These are phyloP conservation scores for Plagodis dolabraria DNA, from an alignment of 2,888 invertebrate species.

Conservation along the genomic window DNA sequence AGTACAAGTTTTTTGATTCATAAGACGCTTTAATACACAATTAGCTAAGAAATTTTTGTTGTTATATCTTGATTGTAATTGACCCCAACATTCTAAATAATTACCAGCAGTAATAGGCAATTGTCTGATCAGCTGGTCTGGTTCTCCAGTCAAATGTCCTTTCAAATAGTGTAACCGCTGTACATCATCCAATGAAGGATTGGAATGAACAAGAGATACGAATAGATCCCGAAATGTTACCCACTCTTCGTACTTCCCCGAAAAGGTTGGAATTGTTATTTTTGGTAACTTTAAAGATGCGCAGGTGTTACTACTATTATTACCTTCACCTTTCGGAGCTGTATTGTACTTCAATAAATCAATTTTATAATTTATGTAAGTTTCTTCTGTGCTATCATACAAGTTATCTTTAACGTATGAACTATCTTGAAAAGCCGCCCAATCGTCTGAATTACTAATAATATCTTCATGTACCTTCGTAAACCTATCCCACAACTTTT, in stretches of 20 bases:
- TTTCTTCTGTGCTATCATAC: background rate
- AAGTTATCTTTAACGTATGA: background rate
- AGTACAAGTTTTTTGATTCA: background rate
- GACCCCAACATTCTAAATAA: slow-evolving; percentile 10
- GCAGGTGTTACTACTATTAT: background rate
- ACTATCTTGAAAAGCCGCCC: too few relatives aligned
- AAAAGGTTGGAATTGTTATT: slow-evolving; percentile 9
- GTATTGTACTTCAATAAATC: background rate
- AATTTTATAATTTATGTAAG: background rate
- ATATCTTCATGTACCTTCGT: too few relatives aligned
- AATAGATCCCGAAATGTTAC: slow-evolving; percentile 12
- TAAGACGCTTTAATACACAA: too few relatives aligned
- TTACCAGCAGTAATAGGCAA: slow-evolving; percentile 10
- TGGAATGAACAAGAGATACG: slow-evolving; percentile 12
- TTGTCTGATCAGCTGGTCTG: slow-evolving; percentile 8
- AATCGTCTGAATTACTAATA: too few relatives aligned
- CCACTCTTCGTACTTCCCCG: slow-evolving; percentile 18
- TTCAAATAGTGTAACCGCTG: slow-evolving; percentile 21
- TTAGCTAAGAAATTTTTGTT: too few relatives aligned
- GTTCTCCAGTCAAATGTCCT: slow-evolving; percentile 8
- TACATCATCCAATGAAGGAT: slow-evolving; percentile 2
- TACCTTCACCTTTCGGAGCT: background rate
- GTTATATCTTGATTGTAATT: background rate
- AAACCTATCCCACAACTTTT: too few relatives aligned
- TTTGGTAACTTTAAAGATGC: background rate